A percentile compares a stretch with the other conserved stretches of the same genome.
phyloP scores from a whole-genome alignment of 1,140 invertebrate genomes.

The Philopotamus ludificatus region DNA sequence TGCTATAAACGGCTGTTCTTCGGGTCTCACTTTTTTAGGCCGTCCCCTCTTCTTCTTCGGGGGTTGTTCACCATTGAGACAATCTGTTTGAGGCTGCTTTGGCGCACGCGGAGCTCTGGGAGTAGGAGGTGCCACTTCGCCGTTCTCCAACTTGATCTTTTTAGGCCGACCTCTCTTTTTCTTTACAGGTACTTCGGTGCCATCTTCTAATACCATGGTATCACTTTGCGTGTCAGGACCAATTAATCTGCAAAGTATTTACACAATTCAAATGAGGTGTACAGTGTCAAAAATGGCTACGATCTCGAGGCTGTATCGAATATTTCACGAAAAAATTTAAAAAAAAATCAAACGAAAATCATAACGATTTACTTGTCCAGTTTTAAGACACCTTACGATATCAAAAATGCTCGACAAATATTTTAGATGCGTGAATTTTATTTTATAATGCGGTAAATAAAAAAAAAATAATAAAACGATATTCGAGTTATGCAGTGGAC shows the following conservation, averaged over 20 bases:
- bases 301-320: too few relatives aligned
- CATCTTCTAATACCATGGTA: slow-evolving; percentile 58
- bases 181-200: slow-evolving; percentile 69
- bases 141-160: slow-evolving; percentile 75
- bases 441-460: too few relatives aligned
- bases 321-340: too few relatives aligned
- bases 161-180: slow-evolving; percentile 87
- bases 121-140: slow-evolving; percentile 59
- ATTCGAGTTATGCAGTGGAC: too few relatives aligned
- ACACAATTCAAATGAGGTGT: too few relatives aligned
- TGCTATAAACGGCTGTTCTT: slow-evolving; percentile 53
- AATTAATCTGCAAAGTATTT: slow-evolving; percentile 50
- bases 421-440: too few relatives aligned
- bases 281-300: too few relatives aligned
- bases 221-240: slow-evolving; percentile 52
- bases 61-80: slow-evolving; percentile 53
- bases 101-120: slow-evolving; percentile 58
- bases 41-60: slow-evolving; percentile 81
- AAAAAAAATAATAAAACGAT: too few relatives aligned
- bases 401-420: too few relatives aligned
- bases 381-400: too few relatives aligned
- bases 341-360: too few relatives aligned
- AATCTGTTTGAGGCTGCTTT: slow-evolving; percentile 45
- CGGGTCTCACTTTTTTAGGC: slow-evolving; percentile 78
- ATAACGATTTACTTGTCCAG: too few relatives aligned